Evolutionary conservation across 2,888 invertebrate species (phyloP).

Genomic region (Tiphia femorata): DNA sequence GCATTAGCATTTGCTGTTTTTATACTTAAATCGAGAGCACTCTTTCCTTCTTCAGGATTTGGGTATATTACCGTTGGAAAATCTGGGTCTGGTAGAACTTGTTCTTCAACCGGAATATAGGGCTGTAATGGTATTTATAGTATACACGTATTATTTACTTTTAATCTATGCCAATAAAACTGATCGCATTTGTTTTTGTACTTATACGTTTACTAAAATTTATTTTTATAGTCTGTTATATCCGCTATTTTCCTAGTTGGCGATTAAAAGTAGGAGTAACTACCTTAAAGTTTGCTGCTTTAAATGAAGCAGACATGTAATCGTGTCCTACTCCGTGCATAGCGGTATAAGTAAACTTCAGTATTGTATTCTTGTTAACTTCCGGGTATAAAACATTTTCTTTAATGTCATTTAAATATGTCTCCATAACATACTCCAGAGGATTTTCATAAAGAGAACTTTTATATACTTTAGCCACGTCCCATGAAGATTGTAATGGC

Average conservation of each 20-base stretch:
- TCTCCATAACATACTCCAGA: slow-evolving; percentile 74
- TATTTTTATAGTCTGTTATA: background rate
- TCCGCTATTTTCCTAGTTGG: slow-evolving; percentile 39
- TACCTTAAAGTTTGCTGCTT: slow-evolving; percentile 81
- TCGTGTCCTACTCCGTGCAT: slow-evolving; percentile 98
- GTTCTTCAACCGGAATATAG: slow-evolving; percentile 78
- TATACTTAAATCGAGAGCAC: slow-evolving; percentile 82
- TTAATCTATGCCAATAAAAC: background rate
- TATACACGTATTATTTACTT: background rate
- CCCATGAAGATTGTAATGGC: slow-evolving; percentile 86
- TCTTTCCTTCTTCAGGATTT: slow-evolving; percentile 96
- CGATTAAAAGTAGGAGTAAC: too few species aligned
- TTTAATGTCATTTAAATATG: slow-evolving; percentile 77
- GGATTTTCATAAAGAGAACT: slow-evolving; percentile 78
- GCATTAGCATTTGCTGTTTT: slow-evolving; percentile 80
- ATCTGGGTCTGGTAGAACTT: slow-evolving; percentile 93
- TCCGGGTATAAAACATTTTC: slow-evolving; percentile 72
- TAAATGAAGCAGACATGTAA: slow-evolving; percentile 82
- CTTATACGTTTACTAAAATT: background rate
- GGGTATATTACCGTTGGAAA: slow-evolving; percentile 98
- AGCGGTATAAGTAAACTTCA: slow-evolving; percentile 90
- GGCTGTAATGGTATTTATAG: slow-evolving; percentile 62
- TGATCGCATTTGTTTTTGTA: background rate
- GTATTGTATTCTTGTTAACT: slow-evolving; percentile 72
- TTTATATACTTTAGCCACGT: slow-evolving; percentile 73